phyloP scores from a whole-genome alignment of 2,113 vertebrate species.

The Tursiops truncatus region DNA sequence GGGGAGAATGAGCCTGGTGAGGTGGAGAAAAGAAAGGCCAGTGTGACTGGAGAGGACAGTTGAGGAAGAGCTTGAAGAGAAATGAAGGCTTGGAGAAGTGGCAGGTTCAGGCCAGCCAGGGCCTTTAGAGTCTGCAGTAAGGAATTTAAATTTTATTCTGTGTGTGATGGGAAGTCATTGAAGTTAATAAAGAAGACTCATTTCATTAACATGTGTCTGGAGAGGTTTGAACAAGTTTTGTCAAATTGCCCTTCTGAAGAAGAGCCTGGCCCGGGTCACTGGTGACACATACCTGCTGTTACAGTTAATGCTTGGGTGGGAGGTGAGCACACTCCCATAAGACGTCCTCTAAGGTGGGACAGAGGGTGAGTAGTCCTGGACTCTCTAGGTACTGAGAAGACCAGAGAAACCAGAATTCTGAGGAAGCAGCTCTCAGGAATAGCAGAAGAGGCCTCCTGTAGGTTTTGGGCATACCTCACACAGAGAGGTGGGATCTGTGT shows the following conservation, averaged over 20 bases:
- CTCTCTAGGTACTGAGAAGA: not conserved
- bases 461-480: not conserved
- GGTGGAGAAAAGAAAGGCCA: not conserved
- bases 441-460: not conserved
- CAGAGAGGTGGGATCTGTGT: not conserved
- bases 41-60: not conserved
- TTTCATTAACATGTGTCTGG: not conserved
- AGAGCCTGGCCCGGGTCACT: not conserved
- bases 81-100: not conserved
- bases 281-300: not conserved
- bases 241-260: not conserved
- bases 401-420: not conserved
- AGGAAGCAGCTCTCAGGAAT: not conserved
- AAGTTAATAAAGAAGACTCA: not conserved
- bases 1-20: not conserved
- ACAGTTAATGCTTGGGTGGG: not conserved
- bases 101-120: not conserved
- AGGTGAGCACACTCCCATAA: not conserved
- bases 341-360: not conserved
- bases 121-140: not conserved
- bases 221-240: not conserved
- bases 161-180: not conserved
- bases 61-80: not conserved
- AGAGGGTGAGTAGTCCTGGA: not conserved
- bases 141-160: not conserved